These are phyloP conservation scores for Bufotes viridis DNA, from an alignment of 2,797 vertebrate species.

Conservation along the genomic window DNA sequence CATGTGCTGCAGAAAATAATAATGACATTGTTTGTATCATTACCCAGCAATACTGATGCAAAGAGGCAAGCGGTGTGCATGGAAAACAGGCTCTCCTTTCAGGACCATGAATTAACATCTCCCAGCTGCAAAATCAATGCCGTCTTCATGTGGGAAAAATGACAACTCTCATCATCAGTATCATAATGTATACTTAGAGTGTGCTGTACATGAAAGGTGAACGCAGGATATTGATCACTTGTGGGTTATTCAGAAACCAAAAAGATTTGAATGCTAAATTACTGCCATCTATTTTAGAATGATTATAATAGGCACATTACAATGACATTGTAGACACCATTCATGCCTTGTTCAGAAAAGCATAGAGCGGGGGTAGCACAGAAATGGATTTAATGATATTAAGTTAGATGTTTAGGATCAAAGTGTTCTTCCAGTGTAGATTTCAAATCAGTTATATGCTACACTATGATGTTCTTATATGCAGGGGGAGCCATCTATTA, in stretches of 20 bases:
- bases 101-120: slow-evolving; percentile 15
- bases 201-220: slow-evolving; percentile 4
- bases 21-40: slow-evolving; percentile 58
- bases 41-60: slow-evolving; percentile 44
- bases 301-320: background rate
- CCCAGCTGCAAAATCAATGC: slow-evolving; percentile 49
- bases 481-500: no score
- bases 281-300: background rate
- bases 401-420: background rate
- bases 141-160: slow-evolving; percentile 37
- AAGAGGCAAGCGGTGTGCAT: slow-evolving; percentile 26
- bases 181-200: slow-evolving; percentile 38
- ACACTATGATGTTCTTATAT: no score
- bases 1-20: slow-evolving; percentile 49
- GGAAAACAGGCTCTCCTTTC: background rate
- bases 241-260: background rate
- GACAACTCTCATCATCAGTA: slow-evolving; percentile 39
- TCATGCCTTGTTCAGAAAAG: background rate
- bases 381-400: background rate
- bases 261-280: background rate
- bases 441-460: no score
- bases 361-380: background rate
- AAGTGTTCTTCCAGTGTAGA: no score
- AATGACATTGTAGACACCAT: background rate
- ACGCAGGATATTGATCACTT: slow-evolving; percentile 19